These are phyloP conservation scores for Meteorus cinctellus DNA, from an alignment of 2,888 invertebrate genomes.

Conservation along the genomic window DNA sequence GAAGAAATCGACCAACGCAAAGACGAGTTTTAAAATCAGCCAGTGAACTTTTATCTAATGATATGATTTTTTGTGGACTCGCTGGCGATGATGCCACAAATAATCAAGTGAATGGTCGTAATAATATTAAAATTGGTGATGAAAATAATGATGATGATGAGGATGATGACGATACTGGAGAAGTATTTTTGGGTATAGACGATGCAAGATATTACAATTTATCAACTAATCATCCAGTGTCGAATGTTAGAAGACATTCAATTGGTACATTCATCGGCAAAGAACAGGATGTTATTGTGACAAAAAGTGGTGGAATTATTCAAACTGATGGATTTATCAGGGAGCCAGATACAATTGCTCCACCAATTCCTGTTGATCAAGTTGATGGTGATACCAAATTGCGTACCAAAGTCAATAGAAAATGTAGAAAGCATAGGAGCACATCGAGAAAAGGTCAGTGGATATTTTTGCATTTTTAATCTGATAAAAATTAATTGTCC, in stretches of 20 bases:
- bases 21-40: constrained; percentile 66
- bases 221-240: constrained; percentile 67
- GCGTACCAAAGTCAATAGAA: constrained; percentile 32
- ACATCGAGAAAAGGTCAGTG: constrained; percentile 60
- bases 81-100: constrained; percentile 50
- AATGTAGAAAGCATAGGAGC: constrained; percentile 56
- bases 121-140: constrained; percentile 53
- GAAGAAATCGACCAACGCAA: constrained; percentile 56
- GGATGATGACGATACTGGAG: constrained; percentile 73
- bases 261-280: constrained; percentile 79
- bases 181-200: constrained; percentile 78
- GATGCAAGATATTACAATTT: constrained; percentile 76
- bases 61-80: constrained; percentile 66
- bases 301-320: constrained; percentile 46
- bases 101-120: constrained; percentile 48
- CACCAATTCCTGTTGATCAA: constrained; percentile 71
- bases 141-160: constrained; percentile 63
- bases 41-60: constrained; percentile 68
- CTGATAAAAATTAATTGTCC: no score
- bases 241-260: constrained; percentile 78
- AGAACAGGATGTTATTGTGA: constrained; percentile 49
- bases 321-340: constrained; percentile 73
- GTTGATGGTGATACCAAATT: constrained; percentile 43
- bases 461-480: constrained; percentile 14
- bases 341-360: constrained; percentile 76